phyloP scores from a whole-genome alignment of 1,140 invertebrate species.

The Cotesia glomerata region DNA sequence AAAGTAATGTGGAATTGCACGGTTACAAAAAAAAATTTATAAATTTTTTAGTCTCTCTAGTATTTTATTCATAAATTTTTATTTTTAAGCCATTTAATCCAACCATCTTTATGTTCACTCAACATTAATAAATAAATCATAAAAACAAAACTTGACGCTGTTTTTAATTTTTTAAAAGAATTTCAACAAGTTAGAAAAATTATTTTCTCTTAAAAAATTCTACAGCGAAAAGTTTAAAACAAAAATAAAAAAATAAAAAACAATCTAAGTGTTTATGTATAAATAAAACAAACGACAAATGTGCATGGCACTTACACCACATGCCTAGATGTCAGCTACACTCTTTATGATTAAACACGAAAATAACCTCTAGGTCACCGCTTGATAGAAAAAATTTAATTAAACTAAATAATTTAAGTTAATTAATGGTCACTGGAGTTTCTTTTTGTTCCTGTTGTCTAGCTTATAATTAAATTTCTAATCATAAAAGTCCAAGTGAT shows the following conservation, averaged over 20 bases:
- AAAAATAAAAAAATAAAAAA: neutral
- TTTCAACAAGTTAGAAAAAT: too few species aligned
- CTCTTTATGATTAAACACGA: neutral
- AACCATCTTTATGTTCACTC: neutral
- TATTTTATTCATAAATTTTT: conserved; percentile 7
- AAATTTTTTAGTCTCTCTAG: neutral
- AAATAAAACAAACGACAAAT: conserved; percentile 2
- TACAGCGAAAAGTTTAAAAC: neutral
- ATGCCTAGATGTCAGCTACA: neutral
- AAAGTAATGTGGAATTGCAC: conserved; percentile 30
- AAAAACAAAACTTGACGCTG: neutral
- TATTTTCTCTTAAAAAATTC: too few species aligned
- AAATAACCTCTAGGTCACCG: neutral
- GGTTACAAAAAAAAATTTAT: neutral
- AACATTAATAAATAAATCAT: neutral
- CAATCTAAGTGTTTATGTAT: neutral
- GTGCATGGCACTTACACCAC: neutral
- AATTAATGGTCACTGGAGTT: conserved; percentile 10
- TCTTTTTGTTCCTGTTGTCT: conserved; percentile 18
- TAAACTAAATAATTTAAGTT: neutral
- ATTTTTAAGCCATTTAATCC: neutral
- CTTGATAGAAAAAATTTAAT: neutral
- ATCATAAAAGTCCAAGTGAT: conserved; percentile 6
- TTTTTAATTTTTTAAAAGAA: too few species aligned
- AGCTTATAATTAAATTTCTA: conserved; percentile 2